Conservation (phyloP, 2,888 invertebrate genomes). For the Cataglyphis livida region DNA sequence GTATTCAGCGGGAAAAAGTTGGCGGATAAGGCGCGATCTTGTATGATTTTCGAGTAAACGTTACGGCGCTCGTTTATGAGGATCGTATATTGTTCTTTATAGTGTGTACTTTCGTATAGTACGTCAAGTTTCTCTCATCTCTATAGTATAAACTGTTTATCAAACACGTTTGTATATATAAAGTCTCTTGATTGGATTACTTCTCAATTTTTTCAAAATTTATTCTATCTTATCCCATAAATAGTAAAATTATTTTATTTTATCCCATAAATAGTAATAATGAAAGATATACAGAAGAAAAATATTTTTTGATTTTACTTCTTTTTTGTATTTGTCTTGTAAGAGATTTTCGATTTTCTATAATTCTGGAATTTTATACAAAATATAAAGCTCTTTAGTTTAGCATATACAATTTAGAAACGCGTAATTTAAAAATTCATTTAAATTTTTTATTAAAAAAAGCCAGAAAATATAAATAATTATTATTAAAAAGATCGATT, state of each 20-base stretch:
- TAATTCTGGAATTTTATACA: neutral
- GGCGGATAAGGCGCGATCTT: conserved; percentile 24
- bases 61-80: conserved; percentile 12
- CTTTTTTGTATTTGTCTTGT: neutral
- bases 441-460: neutral
- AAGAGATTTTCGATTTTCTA: neutral
- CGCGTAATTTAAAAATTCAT: neutral
- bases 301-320: neutral
- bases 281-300: neutral
- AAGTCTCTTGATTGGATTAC: neutral
- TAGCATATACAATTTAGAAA: neutral
- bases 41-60: conserved; percentile 31
- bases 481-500: neutral
- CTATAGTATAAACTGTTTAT: conserved; percentile 17
- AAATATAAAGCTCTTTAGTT: neutral
- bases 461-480: neutral
- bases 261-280: conserved; percentile 1
- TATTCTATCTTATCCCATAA: neutral
- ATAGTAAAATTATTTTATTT: neutral
- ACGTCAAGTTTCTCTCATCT: conserved; percentile 25
- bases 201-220: neutral
- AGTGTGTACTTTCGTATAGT: conserved; percentile 1
- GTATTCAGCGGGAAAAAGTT: conserved; percentile 21
- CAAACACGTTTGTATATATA: conserved; percentile 13
- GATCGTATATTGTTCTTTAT: conserved; percentile 47